Evolutionary conservation across 2,113 vertebrate species (phyloP), one percentile per base, ranked within the genome.

Genomic region (Trogon surrucura): DNA sequence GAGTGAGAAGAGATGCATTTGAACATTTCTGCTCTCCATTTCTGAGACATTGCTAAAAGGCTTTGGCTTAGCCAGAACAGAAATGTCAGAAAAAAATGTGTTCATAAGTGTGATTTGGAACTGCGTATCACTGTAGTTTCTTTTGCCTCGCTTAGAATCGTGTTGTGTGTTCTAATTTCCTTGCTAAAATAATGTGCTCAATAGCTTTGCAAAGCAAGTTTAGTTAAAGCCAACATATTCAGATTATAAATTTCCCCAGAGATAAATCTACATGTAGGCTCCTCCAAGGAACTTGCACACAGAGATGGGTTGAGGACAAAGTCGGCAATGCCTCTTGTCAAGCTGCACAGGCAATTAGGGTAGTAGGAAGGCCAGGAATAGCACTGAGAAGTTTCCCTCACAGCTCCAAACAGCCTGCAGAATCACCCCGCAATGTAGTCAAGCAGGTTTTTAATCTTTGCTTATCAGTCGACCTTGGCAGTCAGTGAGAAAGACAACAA

Each of bases 1-100:
- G 3, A 85, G 11, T 3, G 0, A 77, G 17, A 65, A 80, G 41
- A 94, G 36, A 72, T 1, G 0, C 0, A 1, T n/a, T 51, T 77
- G 13, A 53, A 51, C 15, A 21, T 61, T 65, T 65, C 25, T 58
- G 12, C 23, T 70, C 66, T 87, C 17, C 4, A 6, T 56, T 95
- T 86, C 73, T 85, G 41, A 91, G 36, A 66, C 8, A 11, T 18
- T 62, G 29, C 12, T 62, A 36, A 41, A 89, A 87, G 56, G 71
- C 8, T n/a, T 7, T 45, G 25, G 18, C 11, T 82, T 80, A 75
- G 16, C 30, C 16, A 65, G 45, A 80, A 47, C 1, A 23, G 50
- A 29, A 36, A 32, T 29, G 2, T 34, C 53, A 80, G 29, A n/a
- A 91, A 50, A 36, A 92, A 60, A 29, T 19, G 10, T 4, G 11